A percentile compares a stretch with the other conserved stretches of the same genome.
These are phyloP conservation scores for Platygyra sinensis DNA, from an alignment of 64 coral and sea anemone genomes.

Conservation along the genomic window DNA sequence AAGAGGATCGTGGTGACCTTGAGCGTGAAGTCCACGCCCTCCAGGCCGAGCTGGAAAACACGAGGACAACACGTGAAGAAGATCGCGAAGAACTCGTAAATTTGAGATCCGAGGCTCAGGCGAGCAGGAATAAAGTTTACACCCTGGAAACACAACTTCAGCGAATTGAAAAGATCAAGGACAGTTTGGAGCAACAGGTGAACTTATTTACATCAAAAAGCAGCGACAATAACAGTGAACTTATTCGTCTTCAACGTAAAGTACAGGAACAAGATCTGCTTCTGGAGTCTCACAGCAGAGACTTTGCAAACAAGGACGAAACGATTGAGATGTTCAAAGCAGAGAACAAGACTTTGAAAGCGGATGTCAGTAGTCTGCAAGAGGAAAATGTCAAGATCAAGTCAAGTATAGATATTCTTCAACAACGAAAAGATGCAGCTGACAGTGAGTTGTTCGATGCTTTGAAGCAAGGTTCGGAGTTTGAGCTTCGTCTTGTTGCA, in stretches of 20 bases:
- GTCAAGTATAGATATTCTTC: constrained; percentile 52
- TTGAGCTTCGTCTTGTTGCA: constrained; percentile 67
- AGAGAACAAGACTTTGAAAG: constrained; percentile 58
- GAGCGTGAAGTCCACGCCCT: constrained; percentile 49
- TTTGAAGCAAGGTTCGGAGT: constrained; percentile 73
- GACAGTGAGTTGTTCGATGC: constrained; percentile 84
- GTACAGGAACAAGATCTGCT: constrained; percentile 59
- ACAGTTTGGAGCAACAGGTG: constrained; percentile 50
- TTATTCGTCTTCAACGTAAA: constrained; percentile 52
- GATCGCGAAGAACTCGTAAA: constrained; percentile 43
- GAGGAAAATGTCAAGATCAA: constrained; percentile 36
- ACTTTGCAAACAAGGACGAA: constrained; percentile 68
- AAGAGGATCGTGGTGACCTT: constrained; percentile 37
- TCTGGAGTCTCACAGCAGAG: constrained; percentile 55
- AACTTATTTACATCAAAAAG: constrained; percentile 41
- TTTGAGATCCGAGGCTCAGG: constrained; percentile 45
- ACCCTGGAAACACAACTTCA: constrained; percentile 57
- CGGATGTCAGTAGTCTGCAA: constrained; percentile 48
- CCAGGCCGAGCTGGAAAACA: constrained; percentile 46
- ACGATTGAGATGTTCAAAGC: constrained; percentile 54
- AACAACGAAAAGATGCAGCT: constrained; percentile 52
- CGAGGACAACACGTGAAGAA: constrained; percentile 46
- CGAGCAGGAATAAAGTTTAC: constrained; percentile 51
- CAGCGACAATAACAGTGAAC: constrained; percentile 40
- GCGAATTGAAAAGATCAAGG: constrained; percentile 70